phyloP scores from a whole-genome alignment of 1,140 invertebrate genomes.

The Centruroides vittatus region DNA sequence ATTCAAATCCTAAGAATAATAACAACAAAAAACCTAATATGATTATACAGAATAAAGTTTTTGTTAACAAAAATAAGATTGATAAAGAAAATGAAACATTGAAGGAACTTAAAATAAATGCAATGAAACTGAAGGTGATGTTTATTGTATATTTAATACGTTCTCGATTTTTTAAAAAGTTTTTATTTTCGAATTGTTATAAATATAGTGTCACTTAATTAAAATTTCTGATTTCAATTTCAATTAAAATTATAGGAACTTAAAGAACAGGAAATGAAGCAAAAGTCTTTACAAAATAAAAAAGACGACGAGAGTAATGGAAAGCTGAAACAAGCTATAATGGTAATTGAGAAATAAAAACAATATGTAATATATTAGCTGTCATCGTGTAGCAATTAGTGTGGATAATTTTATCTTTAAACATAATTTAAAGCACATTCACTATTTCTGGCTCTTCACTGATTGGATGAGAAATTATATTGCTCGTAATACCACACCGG shows the following conservation, averaged over 20 bases:
- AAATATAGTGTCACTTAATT: no score
- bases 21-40: background rate
- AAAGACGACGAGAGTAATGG: constrained; percentile 42
- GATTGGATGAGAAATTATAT: no score
- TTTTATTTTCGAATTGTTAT: no score
- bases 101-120: constrained; percentile 40
- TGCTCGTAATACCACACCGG: no score
- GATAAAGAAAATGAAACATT: constrained; percentile 21
- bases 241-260: constrained; percentile 33
- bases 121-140: constrained; percentile 36
- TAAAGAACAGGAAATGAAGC: constrained; percentile 42
- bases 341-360: background rate
- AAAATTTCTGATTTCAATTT: constrained; percentile 9
- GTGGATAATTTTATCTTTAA: no score
- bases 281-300: constrained; percentile 36
- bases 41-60: background rate
- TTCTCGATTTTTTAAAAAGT: no score
- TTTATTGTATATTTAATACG: background rate
- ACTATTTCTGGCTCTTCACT: no score
- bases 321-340: constrained; percentile 38
- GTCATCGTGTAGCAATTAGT: no score
- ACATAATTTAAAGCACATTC: no score
- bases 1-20: background rate
- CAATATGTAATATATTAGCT: no score
- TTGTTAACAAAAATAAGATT: background rate